These are phyloP conservation scores for Panagrolaimus sp. DNA, from an alignment of 1,140 invertebrate genomes.

Conservation along the genomic window DNA sequence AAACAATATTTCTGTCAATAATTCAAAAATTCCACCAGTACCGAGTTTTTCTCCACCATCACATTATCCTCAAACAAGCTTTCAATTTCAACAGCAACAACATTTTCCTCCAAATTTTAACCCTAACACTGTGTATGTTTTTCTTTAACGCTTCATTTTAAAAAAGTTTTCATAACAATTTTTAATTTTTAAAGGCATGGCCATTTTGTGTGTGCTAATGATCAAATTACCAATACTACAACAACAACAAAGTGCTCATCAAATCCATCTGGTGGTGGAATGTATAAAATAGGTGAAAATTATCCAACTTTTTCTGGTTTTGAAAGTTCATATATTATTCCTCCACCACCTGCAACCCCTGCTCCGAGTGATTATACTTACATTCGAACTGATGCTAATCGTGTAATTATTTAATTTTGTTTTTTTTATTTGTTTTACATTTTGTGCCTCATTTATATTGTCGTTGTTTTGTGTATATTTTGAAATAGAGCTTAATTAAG, in stretches of 20 bases:
- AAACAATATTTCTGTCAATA: too few species aligned
- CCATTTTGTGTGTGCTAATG: not conserved
- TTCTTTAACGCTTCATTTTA: too few species aligned
- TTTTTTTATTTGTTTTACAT: slow-evolving; percentile 1
- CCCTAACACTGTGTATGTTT: too few species aligned
- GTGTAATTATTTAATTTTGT: not conserved
- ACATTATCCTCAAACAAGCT: not conserved
- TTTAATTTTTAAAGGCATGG: too few species aligned
- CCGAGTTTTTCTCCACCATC: not conserved
- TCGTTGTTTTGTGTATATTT: not conserved
- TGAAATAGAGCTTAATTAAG: not conserved
- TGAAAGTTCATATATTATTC: slow-evolving; percentile 3
- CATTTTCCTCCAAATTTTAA: too few species aligned
- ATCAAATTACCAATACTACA: slow-evolving; percentile 2
- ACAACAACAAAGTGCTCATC: slow-evolving; percentile 2
- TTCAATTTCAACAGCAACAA: too few species aligned
- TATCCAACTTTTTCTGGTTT: not conserved
- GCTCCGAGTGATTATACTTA: slow-evolving; percentile 10
- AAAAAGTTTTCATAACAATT: too few species aligned
- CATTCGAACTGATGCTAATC: not conserved
- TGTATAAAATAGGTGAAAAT: not conserved
- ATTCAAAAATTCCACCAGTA: not conserved
- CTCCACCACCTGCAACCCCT: not conserved
- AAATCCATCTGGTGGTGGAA: not conserved
- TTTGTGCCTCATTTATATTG: not conserved